Evolutionary conservation across 2,888 invertebrate species (phyloP), one percentile per base, ranked within the genome.

Genomic region (Pterostichus niger): DNA sequence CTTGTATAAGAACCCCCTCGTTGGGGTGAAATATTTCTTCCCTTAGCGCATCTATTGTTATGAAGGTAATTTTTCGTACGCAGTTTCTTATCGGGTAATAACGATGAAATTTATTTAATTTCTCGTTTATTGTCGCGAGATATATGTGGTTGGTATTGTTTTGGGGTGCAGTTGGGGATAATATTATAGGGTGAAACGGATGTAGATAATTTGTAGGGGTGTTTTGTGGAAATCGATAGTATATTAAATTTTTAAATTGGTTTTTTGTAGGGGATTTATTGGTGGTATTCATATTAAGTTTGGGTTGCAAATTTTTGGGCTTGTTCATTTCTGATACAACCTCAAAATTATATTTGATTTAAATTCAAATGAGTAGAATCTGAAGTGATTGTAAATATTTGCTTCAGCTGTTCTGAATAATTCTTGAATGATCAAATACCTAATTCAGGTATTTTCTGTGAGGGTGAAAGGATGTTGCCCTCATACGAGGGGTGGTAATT

Each of bases 41-140:
- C 44, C 68, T 7, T 15, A 64, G 33, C 35, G 35, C 68, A 71
- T 40, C 40, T 40, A 40, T 71, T 71, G 68, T 71, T 40, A 40
- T n/a, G 11, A 13, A 13, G 75, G 75, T 54, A 75, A 75, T 75
- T 75, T 76, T 76, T 76, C 76, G 54, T 33, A 1, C 24, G 54
- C 9, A 15, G 68, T 56, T 54, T 54, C 76, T 76, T 76, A 76
- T 76, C 76, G 56, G 5, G 76, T 76, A 76, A 76, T 76, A 76
- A 54, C 54, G 76, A 54, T 76, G 56, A 76, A 76, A 76, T 76
- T 76, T 76, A 76, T 76, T 76, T 76, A 76, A 76, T 76, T 76
- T 76, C 76, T 76, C 76, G 76, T 76, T 75, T 76, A 76, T 76
- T 76, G 56, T 76, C 56, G 76, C 76, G 35, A 46, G 76, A 56